These are phyloP conservation scores for Solenopsis fugax DNA, from an alignment of 1,140 invertebrate genomes.

Conservation along the genomic window DNA sequence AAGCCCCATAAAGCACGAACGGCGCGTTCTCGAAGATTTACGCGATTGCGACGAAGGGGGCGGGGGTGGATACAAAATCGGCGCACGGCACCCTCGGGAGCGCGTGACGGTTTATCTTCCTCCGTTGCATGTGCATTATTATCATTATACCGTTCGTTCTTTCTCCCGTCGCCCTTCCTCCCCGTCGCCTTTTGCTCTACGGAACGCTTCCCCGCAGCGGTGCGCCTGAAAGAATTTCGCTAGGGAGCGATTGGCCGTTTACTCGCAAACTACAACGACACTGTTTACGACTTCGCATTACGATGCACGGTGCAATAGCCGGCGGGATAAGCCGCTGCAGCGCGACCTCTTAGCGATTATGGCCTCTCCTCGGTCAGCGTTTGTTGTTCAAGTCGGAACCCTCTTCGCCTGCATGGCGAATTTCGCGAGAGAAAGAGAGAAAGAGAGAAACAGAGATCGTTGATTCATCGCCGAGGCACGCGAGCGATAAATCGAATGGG, in stretches of 20 bases:
- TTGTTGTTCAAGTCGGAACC: neutral
- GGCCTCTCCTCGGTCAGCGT: slow-evolving; percentile 6
- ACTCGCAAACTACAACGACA: slow-evolving; percentile 37
- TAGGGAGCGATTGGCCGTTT: slow-evolving; percentile 68
- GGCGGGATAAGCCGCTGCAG: slow-evolving; percentile 28
- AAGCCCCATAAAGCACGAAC: slow-evolving; percentile 42
- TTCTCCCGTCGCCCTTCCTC: neutral
- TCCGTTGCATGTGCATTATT: slow-evolving; percentile 64
- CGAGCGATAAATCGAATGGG: slow-evolving; percentile 43
- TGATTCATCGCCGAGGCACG: slow-evolving; percentile 26
- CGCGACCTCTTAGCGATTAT: slow-evolving; percentile 44
- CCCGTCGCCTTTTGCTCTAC: neutral
- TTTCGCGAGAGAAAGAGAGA: neutral
- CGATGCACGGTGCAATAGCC: slow-evolving; percentile 46
- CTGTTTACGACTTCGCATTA: slow-evolving; percentile 62
- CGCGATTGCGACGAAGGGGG: slow-evolving; percentile 30
- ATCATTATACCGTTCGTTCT: slow-evolving; percentile 63
- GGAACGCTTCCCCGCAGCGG: slow-evolving; percentile 3
- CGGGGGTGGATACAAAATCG: slow-evolving; percentile 2
- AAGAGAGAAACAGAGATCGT: neutral
- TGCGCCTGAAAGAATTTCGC: slow-evolving; percentile 55
- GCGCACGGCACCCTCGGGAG: slow-evolving; percentile 47
- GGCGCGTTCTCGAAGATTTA: slow-evolving; percentile 21
- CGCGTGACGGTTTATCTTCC: slow-evolving; percentile 51
- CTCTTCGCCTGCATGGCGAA: neutral